These are phyloP conservation scores for Petrolisthes cinctipes DNA, from an alignment of 2,888 invertebrate species.

Conservation along the genomic window DNA sequence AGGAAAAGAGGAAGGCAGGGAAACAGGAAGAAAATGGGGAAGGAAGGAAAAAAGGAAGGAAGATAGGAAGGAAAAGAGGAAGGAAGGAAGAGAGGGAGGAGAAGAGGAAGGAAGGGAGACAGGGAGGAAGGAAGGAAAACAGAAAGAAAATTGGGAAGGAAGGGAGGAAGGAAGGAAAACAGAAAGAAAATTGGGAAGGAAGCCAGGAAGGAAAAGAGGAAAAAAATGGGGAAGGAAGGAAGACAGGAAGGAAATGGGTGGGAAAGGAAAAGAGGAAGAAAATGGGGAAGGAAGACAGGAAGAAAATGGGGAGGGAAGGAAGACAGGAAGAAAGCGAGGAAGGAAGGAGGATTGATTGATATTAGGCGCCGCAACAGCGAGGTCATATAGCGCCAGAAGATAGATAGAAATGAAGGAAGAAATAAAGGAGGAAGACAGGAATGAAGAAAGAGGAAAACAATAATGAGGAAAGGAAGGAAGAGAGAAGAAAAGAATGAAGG, in stretches of 20 bases:
- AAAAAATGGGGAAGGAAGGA: not conserved
- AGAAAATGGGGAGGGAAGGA: not conserved
- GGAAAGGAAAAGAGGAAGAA: not conserved
- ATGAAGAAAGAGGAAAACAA: not conserved
- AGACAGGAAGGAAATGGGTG: not conserved
- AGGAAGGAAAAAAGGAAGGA: not conserved
- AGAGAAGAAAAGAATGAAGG: not conserved
- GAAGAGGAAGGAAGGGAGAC: not conserved
- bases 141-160: not conserved
- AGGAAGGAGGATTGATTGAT: not conserved
- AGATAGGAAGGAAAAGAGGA: not conserved
- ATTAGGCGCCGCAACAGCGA: no score
- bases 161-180: not conserved
- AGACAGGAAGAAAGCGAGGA: not conserved
- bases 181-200: not conserved
- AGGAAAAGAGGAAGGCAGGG: not conserved
- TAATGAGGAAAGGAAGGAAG: not conserved
- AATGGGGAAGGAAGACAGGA: not conserved
- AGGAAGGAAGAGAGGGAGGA: not conserved
- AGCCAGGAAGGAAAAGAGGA: not conserved
- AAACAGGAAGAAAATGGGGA: not conserved
- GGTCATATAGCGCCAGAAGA: no score
- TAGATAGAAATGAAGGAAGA: not conserved
- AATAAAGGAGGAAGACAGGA: not conserved
- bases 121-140: not conserved